These are phyloP conservation scores for Neoscelio sp. DNA, from an alignment of 2,888 invertebrate genomes.

Conservation along the genomic window DNA sequence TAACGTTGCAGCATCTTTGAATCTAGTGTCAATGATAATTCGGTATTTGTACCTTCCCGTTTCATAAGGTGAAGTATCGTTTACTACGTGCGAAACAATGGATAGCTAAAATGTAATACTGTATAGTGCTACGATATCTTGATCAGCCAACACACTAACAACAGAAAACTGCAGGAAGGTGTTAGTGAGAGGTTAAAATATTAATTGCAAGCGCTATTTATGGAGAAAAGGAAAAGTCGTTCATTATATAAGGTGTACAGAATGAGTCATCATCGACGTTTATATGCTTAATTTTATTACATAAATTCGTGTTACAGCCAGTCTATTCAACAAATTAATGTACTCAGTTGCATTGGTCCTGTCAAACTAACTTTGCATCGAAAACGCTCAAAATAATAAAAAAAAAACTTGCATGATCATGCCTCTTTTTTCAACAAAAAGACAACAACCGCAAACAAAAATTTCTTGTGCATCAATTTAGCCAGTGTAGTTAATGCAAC, in stretches of 20 bases:
- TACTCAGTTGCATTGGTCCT: slow-evolving; percentile 15
- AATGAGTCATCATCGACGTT: slow-evolving; percentile 72
- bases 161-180: slow-evolving; percentile 68
- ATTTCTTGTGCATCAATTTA: no score
- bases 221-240: slow-evolving; percentile 74
- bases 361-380: slow-evolving; percentile 17
- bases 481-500: no score
- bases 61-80: no score
- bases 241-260: slow-evolving; percentile 74
- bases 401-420: slow-evolving; percentile 38
- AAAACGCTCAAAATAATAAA: slow-evolving; percentile 7
- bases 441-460: neutral
- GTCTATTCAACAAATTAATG: slow-evolving; percentile 52
- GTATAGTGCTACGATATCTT: slow-evolving; percentile 2
- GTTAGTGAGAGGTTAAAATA: slow-evolving; percentile 78
- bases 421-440: slow-evolving; percentile 13
- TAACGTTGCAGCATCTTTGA: no score
- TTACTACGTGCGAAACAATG: slow-evolving; percentile 7
- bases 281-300: slow-evolving; percentile 76
- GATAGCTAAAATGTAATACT: slow-evolving; percentile 26
- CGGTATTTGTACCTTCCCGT: no score
- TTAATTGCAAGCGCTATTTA: slow-evolving; percentile 78
- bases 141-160: slow-evolving; percentile 29
- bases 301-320: slow-evolving; percentile 71
- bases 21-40: no score